Evolutionary conservation across 2,797 vertebrate species (phyloP).

Genomic region (Apodemus agrarius): DNA sequence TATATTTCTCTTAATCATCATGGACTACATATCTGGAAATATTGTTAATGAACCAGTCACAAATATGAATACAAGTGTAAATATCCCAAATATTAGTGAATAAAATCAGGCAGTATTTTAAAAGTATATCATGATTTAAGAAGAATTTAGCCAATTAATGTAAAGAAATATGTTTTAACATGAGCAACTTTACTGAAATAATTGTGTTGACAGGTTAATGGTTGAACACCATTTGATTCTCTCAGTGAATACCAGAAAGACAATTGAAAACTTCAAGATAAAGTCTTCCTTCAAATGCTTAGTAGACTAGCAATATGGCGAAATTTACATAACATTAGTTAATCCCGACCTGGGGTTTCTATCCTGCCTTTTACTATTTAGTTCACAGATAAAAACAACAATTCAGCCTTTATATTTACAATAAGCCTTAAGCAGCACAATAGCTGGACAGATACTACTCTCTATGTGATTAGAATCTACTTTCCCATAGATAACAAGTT

Average conservation of each 20-base stretch:
- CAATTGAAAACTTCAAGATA: conserved; percentile 38
- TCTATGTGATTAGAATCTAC: not conserved
- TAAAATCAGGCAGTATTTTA: conserved; percentile 27
- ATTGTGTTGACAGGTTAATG: conserved; percentile 43
- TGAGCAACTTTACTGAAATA: conserved; percentile 27
- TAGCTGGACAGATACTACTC: not conserved
- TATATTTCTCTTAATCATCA: not conserved
- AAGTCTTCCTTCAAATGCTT: conserved; percentile 24
- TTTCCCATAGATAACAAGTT: not conserved
- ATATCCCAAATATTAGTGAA: conserved; percentile 44
- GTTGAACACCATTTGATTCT: conserved; percentile 43
- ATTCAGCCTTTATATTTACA: not conserved
- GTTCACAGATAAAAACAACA: not conserved
- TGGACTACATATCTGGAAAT: not conserved
- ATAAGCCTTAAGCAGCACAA: not conserved
- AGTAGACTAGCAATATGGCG: conserved; percentile 16
- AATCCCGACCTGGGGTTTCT: not conserved
- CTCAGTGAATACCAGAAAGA: conserved; percentile 3
- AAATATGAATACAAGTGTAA: conserved; percentile 3
- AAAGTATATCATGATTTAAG: not conserved
- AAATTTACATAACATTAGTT: not conserved
- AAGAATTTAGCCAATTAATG: conserved; percentile 31
- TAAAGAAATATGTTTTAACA: conserved; percentile 41
- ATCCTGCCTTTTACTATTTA: not conserved
- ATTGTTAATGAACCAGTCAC: not conserved